Percentiles rank a stretch among this genome's conserved stretches.
phyloP scores from a whole-genome alignment of 2,113 vertebrate species.

The Scopus umbretta region DNA sequence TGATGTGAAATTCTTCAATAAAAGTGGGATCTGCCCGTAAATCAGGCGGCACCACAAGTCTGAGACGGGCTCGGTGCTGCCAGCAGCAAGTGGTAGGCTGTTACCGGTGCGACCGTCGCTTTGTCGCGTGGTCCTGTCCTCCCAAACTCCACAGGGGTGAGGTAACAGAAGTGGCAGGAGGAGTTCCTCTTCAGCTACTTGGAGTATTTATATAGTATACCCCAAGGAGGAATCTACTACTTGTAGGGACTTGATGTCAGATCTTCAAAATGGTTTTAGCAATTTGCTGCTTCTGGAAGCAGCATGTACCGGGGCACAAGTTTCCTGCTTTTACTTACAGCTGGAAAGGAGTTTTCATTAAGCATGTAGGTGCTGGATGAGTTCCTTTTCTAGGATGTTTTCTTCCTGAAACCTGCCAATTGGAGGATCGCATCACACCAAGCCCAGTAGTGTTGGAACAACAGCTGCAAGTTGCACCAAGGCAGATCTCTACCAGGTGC shows the following conservation, averaged over 20 bases:
- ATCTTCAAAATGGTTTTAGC: not conserved
- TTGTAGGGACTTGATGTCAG: not conserved
- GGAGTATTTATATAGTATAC: not conserved
- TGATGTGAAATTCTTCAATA: not conserved
- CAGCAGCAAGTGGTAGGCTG: accelerated
- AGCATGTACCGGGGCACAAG: accelerated
- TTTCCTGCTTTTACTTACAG: not conserved
- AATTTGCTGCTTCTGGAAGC: not conserved
- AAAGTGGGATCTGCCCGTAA: not conserved
- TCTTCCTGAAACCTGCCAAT: not conserved
- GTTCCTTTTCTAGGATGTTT: not conserved
- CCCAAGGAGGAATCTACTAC: not conserved
- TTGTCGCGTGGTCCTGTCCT: not conserved
- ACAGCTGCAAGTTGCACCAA: not conserved
- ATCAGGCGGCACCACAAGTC: not conserved
- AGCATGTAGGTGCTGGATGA: not conserved
- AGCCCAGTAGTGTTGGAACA: not conserved
- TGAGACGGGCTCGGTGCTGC: accelerated
- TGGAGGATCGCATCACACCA: not conserved
- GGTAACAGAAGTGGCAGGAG: not conserved
- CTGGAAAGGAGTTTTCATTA: not conserved
- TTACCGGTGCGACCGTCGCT: accelerated
- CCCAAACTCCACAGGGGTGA: not conserved
- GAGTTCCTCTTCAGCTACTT: not conserved
- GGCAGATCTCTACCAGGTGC: no score